These are phyloP conservation scores for Corythaixoides concolor DNA, from an alignment of 2,113 vertebrate species.

Conservation along the genomic window DNA sequence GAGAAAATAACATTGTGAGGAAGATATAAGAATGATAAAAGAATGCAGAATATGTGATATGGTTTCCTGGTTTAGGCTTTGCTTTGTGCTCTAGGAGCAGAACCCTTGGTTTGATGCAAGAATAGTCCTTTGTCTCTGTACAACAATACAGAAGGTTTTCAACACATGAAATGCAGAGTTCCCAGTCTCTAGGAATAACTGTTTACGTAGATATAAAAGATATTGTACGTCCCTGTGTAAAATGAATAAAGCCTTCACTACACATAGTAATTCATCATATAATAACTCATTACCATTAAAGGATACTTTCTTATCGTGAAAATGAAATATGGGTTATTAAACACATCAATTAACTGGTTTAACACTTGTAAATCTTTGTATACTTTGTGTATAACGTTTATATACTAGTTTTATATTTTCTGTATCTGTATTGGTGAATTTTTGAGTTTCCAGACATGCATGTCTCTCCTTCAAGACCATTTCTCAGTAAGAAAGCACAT, in stretches of 20 bases:
- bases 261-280: neutral
- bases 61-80: neutral
- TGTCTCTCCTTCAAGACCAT: neutral
- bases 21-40: neutral
- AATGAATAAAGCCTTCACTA: rapidly evolving
- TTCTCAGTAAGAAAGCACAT: neutral
- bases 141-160: neutral
- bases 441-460: neutral
- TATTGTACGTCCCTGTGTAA: neutral
- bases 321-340: neutral
- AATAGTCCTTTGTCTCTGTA: neutral
- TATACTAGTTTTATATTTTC: neutral
- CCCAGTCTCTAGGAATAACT: neutral
- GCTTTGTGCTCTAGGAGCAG: neutral
- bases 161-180: neutral
- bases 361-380: neutral
- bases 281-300: neutral
- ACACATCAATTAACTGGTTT: neutral
- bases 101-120: neutral
- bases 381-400: neutral
- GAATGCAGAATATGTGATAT: neutral
- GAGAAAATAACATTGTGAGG: neutral
- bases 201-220: neutral
- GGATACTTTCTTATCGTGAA: neutral
- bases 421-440: neutral